Conservation (phyloP, 2,113 vertebrate genomes). For the Quiscalus mexicanus region DNA sequence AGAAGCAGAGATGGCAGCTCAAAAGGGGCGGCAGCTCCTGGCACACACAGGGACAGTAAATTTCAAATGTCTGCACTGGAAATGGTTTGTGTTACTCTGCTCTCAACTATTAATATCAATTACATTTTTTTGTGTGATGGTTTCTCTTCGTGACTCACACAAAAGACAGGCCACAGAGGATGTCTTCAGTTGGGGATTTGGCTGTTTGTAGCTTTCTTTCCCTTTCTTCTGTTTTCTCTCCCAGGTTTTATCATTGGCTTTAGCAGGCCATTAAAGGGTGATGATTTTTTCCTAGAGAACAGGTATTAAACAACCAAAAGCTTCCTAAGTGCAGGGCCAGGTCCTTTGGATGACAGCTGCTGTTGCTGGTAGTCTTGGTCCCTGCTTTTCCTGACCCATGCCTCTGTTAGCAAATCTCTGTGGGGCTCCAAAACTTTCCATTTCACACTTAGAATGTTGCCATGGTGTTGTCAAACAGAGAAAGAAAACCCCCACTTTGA, state of each 20-base stretch:
- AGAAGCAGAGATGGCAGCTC: not conserved
- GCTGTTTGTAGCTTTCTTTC: not conserved
- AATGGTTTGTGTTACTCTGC: constrained; percentile 14
- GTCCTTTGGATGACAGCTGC: not conserved
- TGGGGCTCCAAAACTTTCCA: not conserved
- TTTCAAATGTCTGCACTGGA: not conserved
- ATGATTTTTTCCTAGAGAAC: not conserved
- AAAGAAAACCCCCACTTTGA: not conserved
- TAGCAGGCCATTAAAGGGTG: not conserved
- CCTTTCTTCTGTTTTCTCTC: not conserved
- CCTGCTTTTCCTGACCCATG: not conserved
- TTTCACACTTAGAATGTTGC: not conserved
- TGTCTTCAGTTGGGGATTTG: not conserved
- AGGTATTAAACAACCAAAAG: not conserved
- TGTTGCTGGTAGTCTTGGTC: not conserved
- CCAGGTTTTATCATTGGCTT: not conserved
- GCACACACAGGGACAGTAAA: not conserved
- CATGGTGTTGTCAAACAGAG: not conserved
- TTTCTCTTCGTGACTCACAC: not conserved
- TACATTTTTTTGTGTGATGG: not conserved
- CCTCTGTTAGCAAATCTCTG: not conserved
- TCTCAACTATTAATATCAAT: constrained; percentile 21
- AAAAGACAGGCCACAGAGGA: constrained; percentile 37
- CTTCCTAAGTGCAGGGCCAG: not conserved
- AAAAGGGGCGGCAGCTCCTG: not conserved